phyloP scores from a whole-genome alignment of 2,113 vertebrate species.

The Eidolon helvum region DNA sequence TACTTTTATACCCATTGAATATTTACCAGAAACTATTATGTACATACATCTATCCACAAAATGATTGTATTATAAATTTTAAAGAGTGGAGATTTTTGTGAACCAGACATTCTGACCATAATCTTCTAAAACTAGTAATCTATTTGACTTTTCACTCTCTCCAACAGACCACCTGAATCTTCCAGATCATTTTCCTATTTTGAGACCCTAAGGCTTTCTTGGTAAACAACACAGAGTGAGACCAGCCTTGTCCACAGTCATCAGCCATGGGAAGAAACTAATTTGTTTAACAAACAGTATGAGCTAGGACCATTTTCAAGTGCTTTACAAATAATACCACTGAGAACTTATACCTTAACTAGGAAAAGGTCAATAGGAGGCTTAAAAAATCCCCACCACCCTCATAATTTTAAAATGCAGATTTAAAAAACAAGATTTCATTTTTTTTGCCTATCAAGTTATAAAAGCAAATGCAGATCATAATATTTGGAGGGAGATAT shows the following conservation, averaged over 20 bases:
- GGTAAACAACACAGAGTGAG: not conserved
- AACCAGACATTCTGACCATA: not conserved
- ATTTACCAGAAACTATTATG: not conserved
- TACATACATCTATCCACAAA: not conserved
- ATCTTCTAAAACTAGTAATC: not conserved
- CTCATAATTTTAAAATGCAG: conserved; percentile 3
- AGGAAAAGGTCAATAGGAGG: not conserved
- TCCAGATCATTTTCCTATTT: not conserved
- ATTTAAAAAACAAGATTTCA: not conserved
- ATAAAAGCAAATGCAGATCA: not conserved
- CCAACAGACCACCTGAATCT: not conserved
- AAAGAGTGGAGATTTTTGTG: not conserved
- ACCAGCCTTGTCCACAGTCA: not conserved
- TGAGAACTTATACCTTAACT: not conserved
- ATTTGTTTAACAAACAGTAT: not conserved
- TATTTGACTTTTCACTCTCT: not conserved
- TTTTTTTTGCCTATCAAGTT: not conserved
- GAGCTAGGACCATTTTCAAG: not conserved
- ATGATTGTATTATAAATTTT: not conserved
- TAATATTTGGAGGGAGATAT: not conserved
- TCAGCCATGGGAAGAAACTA: not conserved
- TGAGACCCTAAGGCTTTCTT: not conserved
- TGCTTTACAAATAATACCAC: not conserved
- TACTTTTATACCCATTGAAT: not conserved
- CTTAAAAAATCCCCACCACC: not conserved